Conservation (phyloP, 2,113 vertebrate species). For the Columba livia region DNA sequence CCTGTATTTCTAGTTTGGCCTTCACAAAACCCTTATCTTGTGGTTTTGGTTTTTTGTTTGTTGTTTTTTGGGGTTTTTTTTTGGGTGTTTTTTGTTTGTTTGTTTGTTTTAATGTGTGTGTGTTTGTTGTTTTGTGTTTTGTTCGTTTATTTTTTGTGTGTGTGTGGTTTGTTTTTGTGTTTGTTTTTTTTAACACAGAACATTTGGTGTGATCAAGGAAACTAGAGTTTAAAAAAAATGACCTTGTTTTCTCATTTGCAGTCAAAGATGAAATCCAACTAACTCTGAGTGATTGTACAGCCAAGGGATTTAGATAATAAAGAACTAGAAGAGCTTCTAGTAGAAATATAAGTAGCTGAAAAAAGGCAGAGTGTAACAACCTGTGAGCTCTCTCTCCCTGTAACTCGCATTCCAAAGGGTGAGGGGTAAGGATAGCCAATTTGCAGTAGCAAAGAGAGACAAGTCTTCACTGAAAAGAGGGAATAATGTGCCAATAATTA, state of each 20-base stretch:
- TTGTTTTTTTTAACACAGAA: neutral
- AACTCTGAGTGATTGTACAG: neutral
- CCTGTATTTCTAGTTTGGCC: neutral
- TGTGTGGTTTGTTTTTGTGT: too few species aligned
- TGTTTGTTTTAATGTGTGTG: neutral
- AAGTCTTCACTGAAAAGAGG: neutral
- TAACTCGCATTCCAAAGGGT: neutral
- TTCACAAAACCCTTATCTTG: neutral
- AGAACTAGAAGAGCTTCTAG: neutral
- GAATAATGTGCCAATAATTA: neutral
- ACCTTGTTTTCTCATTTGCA: neutral
- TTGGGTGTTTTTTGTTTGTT: neutral
- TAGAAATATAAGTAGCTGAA: neutral
- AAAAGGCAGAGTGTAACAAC: neutral
- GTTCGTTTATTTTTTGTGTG: neutral
- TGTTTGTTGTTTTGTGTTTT: too few species aligned
- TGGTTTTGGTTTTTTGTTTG: too few species aligned
- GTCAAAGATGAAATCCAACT: neutral
- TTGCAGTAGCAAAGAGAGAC: neutral
- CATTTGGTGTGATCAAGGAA: neutral
- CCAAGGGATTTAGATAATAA: neutral
- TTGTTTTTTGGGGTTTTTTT: too few species aligned
- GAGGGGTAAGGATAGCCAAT: neutral
- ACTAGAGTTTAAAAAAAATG: neutral
- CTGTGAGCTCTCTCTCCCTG: neutral